phyloP scores from a whole-genome alignment of 1,140 invertebrate species.

The Hydropsyche tenuis region DNA sequence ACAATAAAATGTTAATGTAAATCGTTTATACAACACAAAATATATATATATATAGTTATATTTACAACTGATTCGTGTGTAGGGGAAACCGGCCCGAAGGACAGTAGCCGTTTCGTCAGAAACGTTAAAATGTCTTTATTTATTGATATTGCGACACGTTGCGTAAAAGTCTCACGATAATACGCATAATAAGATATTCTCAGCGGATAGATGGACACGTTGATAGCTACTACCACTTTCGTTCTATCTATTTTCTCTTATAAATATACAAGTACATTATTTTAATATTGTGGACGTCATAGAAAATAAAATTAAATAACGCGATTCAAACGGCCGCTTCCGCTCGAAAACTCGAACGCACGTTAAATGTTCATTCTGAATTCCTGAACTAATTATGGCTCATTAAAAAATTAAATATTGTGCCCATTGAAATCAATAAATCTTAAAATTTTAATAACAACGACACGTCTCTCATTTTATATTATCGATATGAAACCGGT shows the following conservation, averaged over 20 bases:
- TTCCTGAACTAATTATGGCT: no score
- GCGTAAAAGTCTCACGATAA: slow-evolving; percentile 21
- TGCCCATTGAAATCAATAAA: no score
- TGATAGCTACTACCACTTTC: not conserved
- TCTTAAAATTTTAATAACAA: no score
- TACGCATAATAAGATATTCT: slow-evolving; percentile 22
- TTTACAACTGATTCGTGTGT: no score
- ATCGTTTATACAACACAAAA: no score
- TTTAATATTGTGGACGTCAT: not conserved
- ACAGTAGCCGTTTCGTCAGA: slow-evolving; percentile 38
- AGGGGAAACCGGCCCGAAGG: not conserved
- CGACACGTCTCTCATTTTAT: no score
- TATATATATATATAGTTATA: no score
- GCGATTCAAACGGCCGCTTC: not conserved
- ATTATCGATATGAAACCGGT: no score
- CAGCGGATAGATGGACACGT: slow-evolving; percentile 12
- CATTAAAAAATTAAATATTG: no score
- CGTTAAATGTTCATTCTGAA: no score
- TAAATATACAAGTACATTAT: slow-evolving; percentile 4
- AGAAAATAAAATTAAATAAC: slow-evolving; percentile 31
- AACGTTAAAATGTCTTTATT: slow-evolving; percentile 41
- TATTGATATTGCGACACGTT: slow-evolving; percentile 39
- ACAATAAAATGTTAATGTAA: no score
- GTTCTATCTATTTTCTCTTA: slow-evolving; percentile 29
- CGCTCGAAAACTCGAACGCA: not conserved